phyloP scores from a whole-genome alignment of 1,140 invertebrate genomes.

The Bombus balteatus region DNA sequence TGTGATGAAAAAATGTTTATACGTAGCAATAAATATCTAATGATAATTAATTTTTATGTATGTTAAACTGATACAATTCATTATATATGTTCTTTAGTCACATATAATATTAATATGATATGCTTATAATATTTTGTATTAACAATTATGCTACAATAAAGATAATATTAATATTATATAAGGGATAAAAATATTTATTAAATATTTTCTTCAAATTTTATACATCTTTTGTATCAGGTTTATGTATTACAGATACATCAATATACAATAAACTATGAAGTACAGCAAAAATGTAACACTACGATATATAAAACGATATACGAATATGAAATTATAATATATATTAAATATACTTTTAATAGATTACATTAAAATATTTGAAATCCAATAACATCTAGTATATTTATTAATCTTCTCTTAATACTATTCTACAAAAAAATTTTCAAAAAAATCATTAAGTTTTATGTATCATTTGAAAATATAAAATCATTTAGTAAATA shows the following conservation, averaged over 20 bases:
- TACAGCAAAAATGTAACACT: conserved; percentile 18
- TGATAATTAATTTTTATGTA: conserved; percentile 38
- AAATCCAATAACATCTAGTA: not conserved
- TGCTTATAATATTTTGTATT: conserved; percentile 45
- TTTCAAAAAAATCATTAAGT: conserved; percentile 5
- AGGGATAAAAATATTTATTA: conserved; percentile 48
- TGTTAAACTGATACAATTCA: conserved; percentile 5
- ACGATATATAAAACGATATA: not conserved
- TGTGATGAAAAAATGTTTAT: not conserved
- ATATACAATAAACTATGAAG: conserved; percentile 8
- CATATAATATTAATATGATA: conserved; percentile 12
- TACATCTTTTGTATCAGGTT: conserved; percentile 26
- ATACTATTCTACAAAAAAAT: not conserved
- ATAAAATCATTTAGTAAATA: conserved; percentile 5
- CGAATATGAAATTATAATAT: not conserved
- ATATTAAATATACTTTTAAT: not conserved
- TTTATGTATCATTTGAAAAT: conserved; percentile 1
- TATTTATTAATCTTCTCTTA: not conserved
- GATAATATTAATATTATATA: conserved; percentile 7
- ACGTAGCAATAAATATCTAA: not conserved
- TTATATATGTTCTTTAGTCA: conserved; percentile 16
- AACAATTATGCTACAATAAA: conserved; percentile 42
- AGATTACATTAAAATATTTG: conserved; percentile 3
- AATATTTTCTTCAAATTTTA: conserved; percentile 43
- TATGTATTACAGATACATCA: conserved; percentile 17